phyloP scores from a whole-genome alignment of 2,797 vertebrate species.

The Helicolenus hilgendorfi region DNA sequence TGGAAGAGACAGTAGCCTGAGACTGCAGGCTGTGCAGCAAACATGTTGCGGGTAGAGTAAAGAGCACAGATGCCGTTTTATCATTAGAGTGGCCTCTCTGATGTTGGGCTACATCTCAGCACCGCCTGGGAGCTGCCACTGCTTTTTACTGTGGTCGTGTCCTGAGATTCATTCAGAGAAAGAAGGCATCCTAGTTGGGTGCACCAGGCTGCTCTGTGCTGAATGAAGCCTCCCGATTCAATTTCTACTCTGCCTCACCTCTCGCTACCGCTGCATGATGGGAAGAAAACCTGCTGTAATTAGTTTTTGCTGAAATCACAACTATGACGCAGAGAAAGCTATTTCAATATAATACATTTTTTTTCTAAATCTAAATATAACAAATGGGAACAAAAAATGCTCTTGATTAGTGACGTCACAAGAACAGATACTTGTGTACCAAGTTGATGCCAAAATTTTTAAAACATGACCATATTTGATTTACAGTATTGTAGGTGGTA shows the following conservation, averaged over 20 bases:
- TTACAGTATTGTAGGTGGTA: too few species aligned
- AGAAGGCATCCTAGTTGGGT: background rate
- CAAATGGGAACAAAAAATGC: background rate
- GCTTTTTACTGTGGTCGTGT: slow-evolving; percentile 10
- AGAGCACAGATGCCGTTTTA: slow-evolving; percentile 41
- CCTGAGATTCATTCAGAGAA: slow-evolving; percentile 36
- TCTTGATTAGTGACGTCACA: background rate
- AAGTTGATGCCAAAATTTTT: too few species aligned
- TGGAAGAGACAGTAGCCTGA: slow-evolving; percentile 27
- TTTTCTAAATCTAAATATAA: background rate
- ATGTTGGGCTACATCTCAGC: slow-evolving; percentile 34
- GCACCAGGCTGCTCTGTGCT: background rate
- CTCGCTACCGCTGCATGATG: background rate
- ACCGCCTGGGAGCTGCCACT: slow-evolving; percentile 7
- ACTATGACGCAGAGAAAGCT: background rate
- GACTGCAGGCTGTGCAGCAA: slow-evolving; percentile 43
- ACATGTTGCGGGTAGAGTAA: slow-evolving; percentile 21
- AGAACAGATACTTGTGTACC: background rate
- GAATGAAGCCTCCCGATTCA: slow-evolving; percentile 19
- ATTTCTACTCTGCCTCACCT: background rate
- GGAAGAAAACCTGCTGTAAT: background rate
- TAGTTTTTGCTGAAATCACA: background rate
- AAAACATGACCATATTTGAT: too few species aligned
- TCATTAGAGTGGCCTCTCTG: slow-evolving; percentile 33
- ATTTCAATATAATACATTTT: background rate